A percentile compares a stretch with the other conserved stretches of the same genome.
Conservation (phyloP, 2,888 invertebrate genomes). For the Trachelus tabidus region DNA sequence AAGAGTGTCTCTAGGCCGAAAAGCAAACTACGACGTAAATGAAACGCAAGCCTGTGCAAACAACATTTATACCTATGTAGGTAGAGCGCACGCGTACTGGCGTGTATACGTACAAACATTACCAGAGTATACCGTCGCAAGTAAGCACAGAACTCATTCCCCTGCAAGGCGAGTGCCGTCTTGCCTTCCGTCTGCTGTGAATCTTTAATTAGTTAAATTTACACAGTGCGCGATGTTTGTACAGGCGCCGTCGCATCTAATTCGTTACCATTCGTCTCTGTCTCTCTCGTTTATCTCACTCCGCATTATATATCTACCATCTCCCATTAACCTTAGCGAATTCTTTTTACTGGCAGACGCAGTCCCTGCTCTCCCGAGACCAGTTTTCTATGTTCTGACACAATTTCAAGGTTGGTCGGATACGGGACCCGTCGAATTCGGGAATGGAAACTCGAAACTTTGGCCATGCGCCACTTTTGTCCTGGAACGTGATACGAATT, state of each 20-base stretch:
- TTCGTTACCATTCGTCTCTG: neutral
- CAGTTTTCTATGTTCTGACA: neutral
- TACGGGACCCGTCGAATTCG: neutral
- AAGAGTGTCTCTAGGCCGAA: constrained; percentile 59
- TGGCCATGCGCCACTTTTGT: neutral
- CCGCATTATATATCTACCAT: constrained; percentile 2
- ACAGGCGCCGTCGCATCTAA: constrained; percentile 35
- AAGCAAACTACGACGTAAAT: constrained; percentile 51
- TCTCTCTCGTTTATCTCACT: neutral
- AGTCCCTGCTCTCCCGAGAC: neutral
- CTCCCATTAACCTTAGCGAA: neutral
- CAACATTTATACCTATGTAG: constrained; percentile 23
- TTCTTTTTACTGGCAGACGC: neutral
- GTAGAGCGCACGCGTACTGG: neutral
- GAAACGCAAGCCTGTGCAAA: constrained; percentile 43
- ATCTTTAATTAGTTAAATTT: constrained; percentile 48
- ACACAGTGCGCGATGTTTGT: constrained; percentile 39
- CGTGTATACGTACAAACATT: constrained; percentile 4
- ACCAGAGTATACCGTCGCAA: neutral
- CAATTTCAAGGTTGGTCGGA: neutral
- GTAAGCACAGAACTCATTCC: neutral
- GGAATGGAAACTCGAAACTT: neutral
- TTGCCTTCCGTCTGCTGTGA: constrained; percentile 2
- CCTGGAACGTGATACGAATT: neutral
- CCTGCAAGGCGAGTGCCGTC: neutral